Percentiles rank a stretch among this genome's conserved stretches.
These are phyloP conservation scores for Propithecus deckenii DNA, from an alignment of 2,797 vertebrate species.

Conservation along the genomic window DNA sequence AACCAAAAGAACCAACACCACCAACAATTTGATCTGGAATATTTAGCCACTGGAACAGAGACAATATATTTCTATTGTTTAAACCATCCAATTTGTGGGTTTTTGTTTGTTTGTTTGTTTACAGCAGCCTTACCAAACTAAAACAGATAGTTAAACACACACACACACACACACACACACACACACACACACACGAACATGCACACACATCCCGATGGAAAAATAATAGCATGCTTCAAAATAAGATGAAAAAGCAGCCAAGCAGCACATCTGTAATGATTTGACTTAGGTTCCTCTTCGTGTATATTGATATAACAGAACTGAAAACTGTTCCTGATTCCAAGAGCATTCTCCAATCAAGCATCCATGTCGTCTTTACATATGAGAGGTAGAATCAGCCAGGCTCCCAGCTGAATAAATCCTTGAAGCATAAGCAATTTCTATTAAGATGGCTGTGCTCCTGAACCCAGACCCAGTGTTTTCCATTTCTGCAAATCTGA, in stretches of 20 bases:
- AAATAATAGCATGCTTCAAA: neutral
- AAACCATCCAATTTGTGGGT: neutral
- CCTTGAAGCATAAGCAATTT: neutral
- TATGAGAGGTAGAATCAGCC: neutral
- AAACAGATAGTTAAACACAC: neutral
- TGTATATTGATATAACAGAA: neutral
- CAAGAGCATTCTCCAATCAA: neutral
- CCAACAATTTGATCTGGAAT: neutral
- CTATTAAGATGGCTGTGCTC: neutral
- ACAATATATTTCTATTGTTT: neutral
- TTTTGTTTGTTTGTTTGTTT: neutral
- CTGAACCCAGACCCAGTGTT: neutral
- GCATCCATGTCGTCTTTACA: neutral
- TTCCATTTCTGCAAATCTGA: neutral
- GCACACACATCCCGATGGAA: neutral
- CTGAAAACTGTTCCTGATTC: neutral
- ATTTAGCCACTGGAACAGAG: neutral
- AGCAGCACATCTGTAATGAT: neutral
- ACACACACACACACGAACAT: neutral
- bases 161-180: neutral
- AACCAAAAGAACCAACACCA: neutral
- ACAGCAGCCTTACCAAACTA: neutral
- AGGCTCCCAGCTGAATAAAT: neutral
- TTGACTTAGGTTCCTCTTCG: neutral
- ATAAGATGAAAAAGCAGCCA: neutral